Evolutionary conservation across 2,888 invertebrate genomes (phyloP).

Genomic region (Odiellus spinosus): DNA sequence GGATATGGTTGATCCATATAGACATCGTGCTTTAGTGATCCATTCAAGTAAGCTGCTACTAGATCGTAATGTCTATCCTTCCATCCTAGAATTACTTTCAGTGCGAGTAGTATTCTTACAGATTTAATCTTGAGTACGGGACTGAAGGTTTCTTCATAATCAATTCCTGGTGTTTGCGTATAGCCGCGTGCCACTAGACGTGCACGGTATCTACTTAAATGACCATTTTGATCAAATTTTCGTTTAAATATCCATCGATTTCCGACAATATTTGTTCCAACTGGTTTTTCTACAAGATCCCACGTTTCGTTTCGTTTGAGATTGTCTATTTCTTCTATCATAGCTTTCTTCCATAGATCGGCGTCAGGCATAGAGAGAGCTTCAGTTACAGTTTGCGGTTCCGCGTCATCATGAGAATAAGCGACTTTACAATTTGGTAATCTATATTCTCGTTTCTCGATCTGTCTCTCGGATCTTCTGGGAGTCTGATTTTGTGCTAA

Average conservation of each 20-base stretch:
- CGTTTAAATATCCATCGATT: slow-evolving; percentile 2
- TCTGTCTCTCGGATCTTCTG: too few species aligned
- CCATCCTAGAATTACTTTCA: too few species aligned
- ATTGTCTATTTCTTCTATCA: slow-evolving; percentile 5
- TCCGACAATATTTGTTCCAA: background rate
- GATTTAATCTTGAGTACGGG: slow-evolving; percentile 4
- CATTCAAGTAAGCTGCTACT: slow-evolving; percentile 8
- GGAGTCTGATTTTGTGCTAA: too few species aligned
- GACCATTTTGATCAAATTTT: slow-evolving; percentile 1
- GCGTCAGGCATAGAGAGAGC: slow-evolving; percentile 1
- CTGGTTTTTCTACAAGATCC: slow-evolving; percentile 4
- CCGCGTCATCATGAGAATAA: too few species aligned
- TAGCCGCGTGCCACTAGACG: slow-evolving; percentile 12
- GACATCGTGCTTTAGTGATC: slow-evolving; percentile 7
- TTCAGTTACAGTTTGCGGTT: slow-evolving; percentile 5
- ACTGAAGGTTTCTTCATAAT: background rate
- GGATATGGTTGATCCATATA: too few species aligned
- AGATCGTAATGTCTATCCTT: too few species aligned
- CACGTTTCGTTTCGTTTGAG: slow-evolving; percentile 1
- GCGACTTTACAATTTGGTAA: too few species aligned
- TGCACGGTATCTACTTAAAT: slow-evolving; percentile 20
- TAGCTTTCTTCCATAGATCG: slow-evolving; percentile 2
- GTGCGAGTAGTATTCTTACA: slow-evolving; percentile 2
- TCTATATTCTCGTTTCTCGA: too few species aligned
- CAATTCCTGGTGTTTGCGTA: slow-evolving; percentile 4